A percentile compares a stretch with the other conserved stretches of the same genome.
phyloP scores from a whole-genome alignment of 1,140 invertebrate species.

The Drosophila sulfurigaster region DNA sequence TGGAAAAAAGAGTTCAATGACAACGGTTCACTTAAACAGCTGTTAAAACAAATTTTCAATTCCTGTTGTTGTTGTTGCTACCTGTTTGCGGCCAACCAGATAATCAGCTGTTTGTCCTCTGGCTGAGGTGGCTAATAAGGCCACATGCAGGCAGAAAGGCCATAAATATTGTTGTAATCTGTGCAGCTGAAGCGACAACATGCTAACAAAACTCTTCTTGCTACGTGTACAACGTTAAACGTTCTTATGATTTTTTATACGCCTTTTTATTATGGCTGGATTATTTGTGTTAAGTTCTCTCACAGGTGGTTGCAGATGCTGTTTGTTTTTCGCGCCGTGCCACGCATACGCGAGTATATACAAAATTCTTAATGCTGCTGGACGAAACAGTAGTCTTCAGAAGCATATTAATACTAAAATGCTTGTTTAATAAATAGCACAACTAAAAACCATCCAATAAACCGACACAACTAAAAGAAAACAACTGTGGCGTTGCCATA shows the following conservation, averaged over 20 bases:
- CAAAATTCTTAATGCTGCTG: neutral
- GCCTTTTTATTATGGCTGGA: no score
- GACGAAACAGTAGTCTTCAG: slow-evolving; percentile 5
- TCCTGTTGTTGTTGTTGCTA: slow-evolving; percentile 14
- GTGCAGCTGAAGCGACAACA: slow-evolving; percentile 35
- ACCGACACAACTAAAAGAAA: slow-evolving; percentile 30
- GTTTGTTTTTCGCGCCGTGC: neutral
- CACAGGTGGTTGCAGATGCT: slow-evolving; percentile 62
- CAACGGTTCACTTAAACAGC: neutral
- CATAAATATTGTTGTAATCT: slow-evolving; percentile 48
- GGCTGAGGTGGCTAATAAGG: slow-evolving; percentile 49
- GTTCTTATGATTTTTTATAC: neutral
- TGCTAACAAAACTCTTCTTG: slow-evolving; percentile 23
- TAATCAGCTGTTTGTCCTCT: slow-evolving; percentile 35
- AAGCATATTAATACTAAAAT: slow-evolving; percentile 35
- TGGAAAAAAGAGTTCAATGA: slow-evolving; percentile 85
- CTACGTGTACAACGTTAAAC: slow-evolving; percentile 29
- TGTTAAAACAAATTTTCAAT: slow-evolving; percentile 12
- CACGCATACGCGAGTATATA: neutral
- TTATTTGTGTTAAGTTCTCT: slow-evolving; percentile 26
- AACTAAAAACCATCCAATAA: slow-evolving; percentile 5
- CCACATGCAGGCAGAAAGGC: slow-evolving; percentile 56
- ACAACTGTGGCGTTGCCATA: slow-evolving; percentile 24
- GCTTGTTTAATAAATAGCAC: slow-evolving; percentile 13
- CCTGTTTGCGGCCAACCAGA: slow-evolving; percentile 67